A percentile compares a stretch with the other conserved stretches of the same genome.
Conservation (phyloP, 2,113 vertebrate species). For the Pachyramphus minor region DNA sequence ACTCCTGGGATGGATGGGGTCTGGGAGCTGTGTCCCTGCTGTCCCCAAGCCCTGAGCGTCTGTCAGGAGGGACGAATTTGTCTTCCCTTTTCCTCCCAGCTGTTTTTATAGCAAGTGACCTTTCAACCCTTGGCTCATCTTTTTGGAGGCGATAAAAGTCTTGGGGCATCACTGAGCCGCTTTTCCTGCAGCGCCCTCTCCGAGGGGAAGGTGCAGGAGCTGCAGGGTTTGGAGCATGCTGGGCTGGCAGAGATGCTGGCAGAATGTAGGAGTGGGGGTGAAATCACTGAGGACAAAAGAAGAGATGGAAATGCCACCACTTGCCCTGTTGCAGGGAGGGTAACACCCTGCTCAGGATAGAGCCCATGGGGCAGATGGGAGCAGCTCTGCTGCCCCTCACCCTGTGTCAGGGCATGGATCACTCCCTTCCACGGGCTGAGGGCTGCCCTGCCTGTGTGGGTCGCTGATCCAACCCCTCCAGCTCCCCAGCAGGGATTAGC, state of each 20-base stretch:
- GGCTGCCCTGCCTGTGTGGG: background rate
- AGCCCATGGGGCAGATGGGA: fast-evolving
- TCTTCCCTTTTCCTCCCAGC: background rate
- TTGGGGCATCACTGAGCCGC: fast-evolving
- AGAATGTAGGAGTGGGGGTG: background rate
- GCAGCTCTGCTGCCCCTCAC: background rate
- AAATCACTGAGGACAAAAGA: background rate
- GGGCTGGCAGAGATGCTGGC: background rate
- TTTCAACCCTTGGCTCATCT: background rate
- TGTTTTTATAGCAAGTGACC: background rate
- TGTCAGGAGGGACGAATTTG: background rate
- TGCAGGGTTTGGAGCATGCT: fast-evolving
- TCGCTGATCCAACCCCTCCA: background rate
- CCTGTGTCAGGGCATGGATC: fast-evolving
- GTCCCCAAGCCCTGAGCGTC: fast-evolving
- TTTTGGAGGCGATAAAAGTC: background rate
- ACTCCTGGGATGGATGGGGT: background rate
- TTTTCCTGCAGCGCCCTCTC: background rate
- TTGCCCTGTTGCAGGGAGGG: background rate
- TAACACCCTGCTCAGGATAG: fast-evolving
- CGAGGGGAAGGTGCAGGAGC: background rate
- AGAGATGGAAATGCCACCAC: background rate
- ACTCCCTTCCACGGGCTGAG: fast-evolving
- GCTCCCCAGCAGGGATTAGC: background rate
- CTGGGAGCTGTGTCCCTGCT: background rate